phyloP scores from a whole-genome alignment of 2,888 invertebrate genomes.

The Operophtera brumata region DNA sequence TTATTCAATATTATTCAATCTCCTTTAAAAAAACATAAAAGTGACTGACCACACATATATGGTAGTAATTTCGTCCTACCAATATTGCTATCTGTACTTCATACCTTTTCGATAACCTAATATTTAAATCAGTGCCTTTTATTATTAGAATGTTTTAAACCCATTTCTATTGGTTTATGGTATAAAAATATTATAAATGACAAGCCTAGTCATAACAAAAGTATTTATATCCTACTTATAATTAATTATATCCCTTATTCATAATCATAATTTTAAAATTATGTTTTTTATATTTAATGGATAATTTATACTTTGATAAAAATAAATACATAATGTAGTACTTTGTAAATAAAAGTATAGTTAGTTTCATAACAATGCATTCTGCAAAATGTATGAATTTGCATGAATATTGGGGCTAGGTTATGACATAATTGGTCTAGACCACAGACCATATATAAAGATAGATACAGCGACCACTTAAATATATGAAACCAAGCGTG shows the following conservation, averaged over 20 bases:
- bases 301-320: slow-evolving; percentile 17
- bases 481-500: too few species aligned
- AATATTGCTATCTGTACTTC: slow-evolving; percentile 34
- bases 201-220: slow-evolving; percentile 23
- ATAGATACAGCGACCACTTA: too few species aligned
- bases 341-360: slow-evolving; percentile 2
- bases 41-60: background rate
- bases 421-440: too few species aligned
- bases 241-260: slow-evolving; percentile 15
- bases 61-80: slow-evolving; percentile 18
- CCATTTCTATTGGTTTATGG: slow-evolving; percentile 23
- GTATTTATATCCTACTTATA: slow-evolving; percentile 17
- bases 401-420: slow-evolving; percentile 25
- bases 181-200: slow-evolving; percentile 15
- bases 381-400: slow-evolving; percentile 52
- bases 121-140: slow-evolving; percentile 67
- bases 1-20: too few species aligned
- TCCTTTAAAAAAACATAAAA: background rate
- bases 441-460: too few species aligned
- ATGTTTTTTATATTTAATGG: slow-evolving; percentile 33
- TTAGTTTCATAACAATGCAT: slow-evolving; percentile 29
- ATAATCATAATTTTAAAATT: slow-evolving; percentile 18
- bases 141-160: slow-evolving; percentile 41
- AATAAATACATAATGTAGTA: background rate
- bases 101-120: slow-evolving; percentile 49